Evolutionary conservation across 2,888 invertebrate genomes (phyloP), one percentile per base, ranked within the genome.

Genomic region (Ophion obscuratus): DNA sequence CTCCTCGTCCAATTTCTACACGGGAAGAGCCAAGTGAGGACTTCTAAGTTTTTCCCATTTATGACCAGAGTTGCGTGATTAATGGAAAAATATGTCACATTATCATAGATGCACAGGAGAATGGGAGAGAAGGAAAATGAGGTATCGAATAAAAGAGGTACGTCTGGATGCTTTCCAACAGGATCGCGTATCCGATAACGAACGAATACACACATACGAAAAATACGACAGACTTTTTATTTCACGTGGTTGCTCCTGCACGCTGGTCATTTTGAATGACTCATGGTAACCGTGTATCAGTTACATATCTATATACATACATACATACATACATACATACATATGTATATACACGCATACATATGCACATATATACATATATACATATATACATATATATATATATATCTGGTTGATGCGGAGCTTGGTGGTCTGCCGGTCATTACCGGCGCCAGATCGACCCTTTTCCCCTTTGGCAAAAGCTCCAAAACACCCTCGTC

Each of bases 401-500:
- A 40, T 36, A n/a, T 31, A 24, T 64, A 31, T 53, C 40, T 66
- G 76, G 20, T 24, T 14, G 47, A 53, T 53, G 53, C 17, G 20
- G 31, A 40, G 7, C 64, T 82, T 36, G 66, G 66, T 36, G 11
- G 76, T 61, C 20, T 68, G 66, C 10, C 20, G 70, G 82, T 71
- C 64, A 77, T 83, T 79, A 79, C 68, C 76, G 83, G 83, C 79
- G 83, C 79, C 83, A 73, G 11, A 59, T 59, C 61, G 40, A 67
- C 27, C 27, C 67, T 57, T 57, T 24, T 6, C 61, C 31, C 40
- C 61, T 36, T 31, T 14, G 27, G 24, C 76, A 40, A 74, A 79
- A 79, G 73, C 70, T 74, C 31, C 61, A 67, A 83, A 79, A 73
- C 83, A 83, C 74, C 83, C 83, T 74, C 83, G 73, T 83, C 78